Percentiles rank a stretch among this genome's conserved stretches.
Conservation (phyloP, 2,888 invertebrate species). For the Antheraea yamamai region DNA sequence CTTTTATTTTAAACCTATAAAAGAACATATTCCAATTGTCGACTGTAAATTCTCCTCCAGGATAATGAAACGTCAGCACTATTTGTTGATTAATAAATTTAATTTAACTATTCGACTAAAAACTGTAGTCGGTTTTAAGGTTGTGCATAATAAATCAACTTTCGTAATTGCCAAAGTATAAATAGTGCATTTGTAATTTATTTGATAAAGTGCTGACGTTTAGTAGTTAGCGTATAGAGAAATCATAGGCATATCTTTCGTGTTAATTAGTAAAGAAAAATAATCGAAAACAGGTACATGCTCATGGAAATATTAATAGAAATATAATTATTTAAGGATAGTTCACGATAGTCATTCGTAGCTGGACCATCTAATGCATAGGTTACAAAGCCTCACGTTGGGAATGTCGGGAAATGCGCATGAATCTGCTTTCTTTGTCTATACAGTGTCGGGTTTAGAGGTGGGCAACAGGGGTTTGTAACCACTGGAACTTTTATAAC, state of each 20-base stretch:
- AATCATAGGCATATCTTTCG: constrained; percentile 62
- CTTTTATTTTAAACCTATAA: constrained; percentile 65
- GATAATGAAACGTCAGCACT: constrained; percentile 60
- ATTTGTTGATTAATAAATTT: constrained; percentile 51
- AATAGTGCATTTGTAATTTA: constrained; percentile 69
- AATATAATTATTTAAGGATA: constrained; percentile 14
- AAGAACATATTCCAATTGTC: constrained; percentile 59
- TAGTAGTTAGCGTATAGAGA: constrained; percentile 49
- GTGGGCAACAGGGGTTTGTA: no score
- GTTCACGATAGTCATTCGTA: constrained; percentile 21
- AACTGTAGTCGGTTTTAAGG: constrained; percentile 44
- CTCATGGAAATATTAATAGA: constrained; percentile 42
- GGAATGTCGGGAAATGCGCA: constrained; percentile 49
- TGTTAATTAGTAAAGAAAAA: constrained; percentile 47
- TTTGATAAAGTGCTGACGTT: constrained; percentile 62
- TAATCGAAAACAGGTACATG: constrained; percentile 66
- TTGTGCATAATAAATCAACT: constrained; percentile 49
- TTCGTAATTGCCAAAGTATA: constrained; percentile 70
- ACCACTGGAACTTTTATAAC: no score
- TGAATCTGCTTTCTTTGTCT: constrained; percentile 63
- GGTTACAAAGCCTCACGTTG: constrained; percentile 21
- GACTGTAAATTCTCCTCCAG: constrained; percentile 35
- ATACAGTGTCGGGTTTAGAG: neutral
- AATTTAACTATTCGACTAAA: constrained; percentile 50
- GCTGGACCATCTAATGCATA: constrained; percentile 32